A percentile compares a stretch with the other conserved stretches of the same genome.
Conservation (phyloP, 2,113 vertebrate genomes). For the Ellobius talpinus region DNA sequence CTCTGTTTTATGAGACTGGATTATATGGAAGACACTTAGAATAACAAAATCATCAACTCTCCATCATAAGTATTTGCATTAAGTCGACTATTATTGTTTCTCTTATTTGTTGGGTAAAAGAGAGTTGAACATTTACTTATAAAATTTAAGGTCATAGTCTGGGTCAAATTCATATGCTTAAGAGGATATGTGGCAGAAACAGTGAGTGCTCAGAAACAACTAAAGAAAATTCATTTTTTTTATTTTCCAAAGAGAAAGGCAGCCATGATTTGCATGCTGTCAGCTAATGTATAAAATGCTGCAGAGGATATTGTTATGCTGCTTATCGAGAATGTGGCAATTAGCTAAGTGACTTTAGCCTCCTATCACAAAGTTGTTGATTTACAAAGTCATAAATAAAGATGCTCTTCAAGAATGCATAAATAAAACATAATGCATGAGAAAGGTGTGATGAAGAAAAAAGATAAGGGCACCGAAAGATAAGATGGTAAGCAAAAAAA, state of each 20-base stretch:
- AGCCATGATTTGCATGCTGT: constrained; percentile 88
- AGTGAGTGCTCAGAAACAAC: constrained; percentile 74
- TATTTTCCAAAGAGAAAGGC: constrained; percentile 81
- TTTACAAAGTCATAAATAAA: constrained; percentile 90
- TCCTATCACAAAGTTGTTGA: constrained; percentile 88
- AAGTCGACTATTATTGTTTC: not conserved
- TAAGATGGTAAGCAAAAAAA: constrained; percentile 53
- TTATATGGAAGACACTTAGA: constrained; percentile 29
- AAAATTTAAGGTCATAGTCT: not conserved
- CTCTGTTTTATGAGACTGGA: constrained; percentile 28
- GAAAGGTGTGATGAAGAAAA: constrained; percentile 65
- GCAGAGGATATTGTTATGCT: constrained; percentile 86
- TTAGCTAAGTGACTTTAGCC: constrained; percentile 89
- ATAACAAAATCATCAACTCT: not conserved
- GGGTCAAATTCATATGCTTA: constrained; percentile 3
- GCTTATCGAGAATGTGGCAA: constrained; percentile 89
- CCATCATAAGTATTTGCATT: constrained; percentile 35
- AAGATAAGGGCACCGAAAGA: constrained; percentile 51
- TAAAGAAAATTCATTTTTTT: constrained; percentile 77
- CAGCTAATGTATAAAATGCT: constrained; percentile 84
- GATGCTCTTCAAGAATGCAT: constrained; percentile 82
- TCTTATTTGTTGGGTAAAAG: constrained; percentile 11
- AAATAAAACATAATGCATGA: constrained; percentile 62
- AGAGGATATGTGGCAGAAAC: constrained; percentile 64
- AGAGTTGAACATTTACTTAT: constrained; percentile 18